phyloP scores from a whole-genome alignment of 2,888 invertebrate species.

The Orthosia gothica region DNA sequence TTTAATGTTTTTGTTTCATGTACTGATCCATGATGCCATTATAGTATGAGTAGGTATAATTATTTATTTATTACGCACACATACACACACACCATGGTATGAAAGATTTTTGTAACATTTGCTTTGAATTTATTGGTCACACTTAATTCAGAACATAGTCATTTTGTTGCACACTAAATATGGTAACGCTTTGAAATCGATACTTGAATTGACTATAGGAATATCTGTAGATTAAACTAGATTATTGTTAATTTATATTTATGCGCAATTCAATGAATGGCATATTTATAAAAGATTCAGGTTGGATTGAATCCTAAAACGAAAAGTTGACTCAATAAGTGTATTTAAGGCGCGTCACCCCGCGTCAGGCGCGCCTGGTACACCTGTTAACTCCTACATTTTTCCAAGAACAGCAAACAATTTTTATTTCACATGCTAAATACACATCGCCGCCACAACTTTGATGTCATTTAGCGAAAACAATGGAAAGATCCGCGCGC shows the following conservation, averaged over 20 bases:
- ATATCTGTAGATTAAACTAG: conserved; percentile 69
- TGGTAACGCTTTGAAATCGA: conserved; percentile 66
- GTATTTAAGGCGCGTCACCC: conserved; percentile 49
- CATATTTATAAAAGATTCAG: conserved; percentile 34
- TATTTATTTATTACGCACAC: conserved; percentile 66
- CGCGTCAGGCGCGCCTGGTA: conserved; percentile 59
- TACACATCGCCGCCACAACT: conserved; percentile 87
- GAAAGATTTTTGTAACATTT: conserved; percentile 33
- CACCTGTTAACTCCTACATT: conserved; percentile 76
- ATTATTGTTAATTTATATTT: conserved; percentile 74
- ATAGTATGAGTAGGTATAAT: conserved; percentile 88
- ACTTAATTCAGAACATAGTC: conserved; percentile 43
- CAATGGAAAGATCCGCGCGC: conserved; percentile 88
- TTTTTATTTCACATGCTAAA: conserved; percentile 88
- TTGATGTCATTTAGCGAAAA: conserved; percentile 91
- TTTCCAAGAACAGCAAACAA: conserved; percentile 84
- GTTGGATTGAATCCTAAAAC: conserved; percentile 43
- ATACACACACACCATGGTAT: conserved; percentile 46
- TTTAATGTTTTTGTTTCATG: conserved; percentile 88
- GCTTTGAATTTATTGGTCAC: conserved; percentile 27
- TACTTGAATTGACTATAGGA: conserved; percentile 47
- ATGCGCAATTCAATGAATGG: conserved; percentile 63
- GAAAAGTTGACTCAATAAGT: conserved; percentile 49
- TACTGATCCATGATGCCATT: conserved; percentile 86
- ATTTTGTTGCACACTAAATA: conserved; percentile 68